Conservation (phyloP, 2,888 invertebrate species). For the Drosophila kanekoi region DNA sequence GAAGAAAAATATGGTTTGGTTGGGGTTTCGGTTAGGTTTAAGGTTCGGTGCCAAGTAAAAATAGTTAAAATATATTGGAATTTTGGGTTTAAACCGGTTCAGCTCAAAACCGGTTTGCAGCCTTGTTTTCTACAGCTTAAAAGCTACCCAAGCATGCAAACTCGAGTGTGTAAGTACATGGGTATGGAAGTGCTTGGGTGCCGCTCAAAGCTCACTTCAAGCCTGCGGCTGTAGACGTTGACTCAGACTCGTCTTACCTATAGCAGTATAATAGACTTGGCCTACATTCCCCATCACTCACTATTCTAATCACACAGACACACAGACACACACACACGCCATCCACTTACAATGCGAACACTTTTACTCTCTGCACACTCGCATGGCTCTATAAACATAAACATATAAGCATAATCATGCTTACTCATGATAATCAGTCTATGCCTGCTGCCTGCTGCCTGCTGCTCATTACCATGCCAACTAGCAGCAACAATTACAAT, state of each 20-base stretch:
- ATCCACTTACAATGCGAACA: conserved; percentile 65
- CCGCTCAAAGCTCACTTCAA: conserved; percentile 26
- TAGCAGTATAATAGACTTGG: conserved; percentile 73
- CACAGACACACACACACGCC: conserved; percentile 10
- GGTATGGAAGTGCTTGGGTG: conserved; percentile 22
- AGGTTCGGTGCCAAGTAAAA: too few relatives aligned
- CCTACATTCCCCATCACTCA: conserved; percentile 63
- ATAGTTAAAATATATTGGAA: too few relatives aligned
- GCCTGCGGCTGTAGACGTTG: conserved; percentile 41
- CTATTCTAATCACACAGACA: conserved; percentile 48
- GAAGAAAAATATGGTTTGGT: too few relatives aligned
- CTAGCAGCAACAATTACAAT: conserved; percentile 66
- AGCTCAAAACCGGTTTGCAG: not conserved
- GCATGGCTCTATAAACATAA: conserved; percentile 49
- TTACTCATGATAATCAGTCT: conserved; percentile 78
- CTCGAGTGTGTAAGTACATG: conserved; percentile 5
- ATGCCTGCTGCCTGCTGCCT: conserved; percentile 38
- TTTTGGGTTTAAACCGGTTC: too few relatives aligned
- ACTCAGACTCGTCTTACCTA: conserved; percentile 47
- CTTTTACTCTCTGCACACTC: conserved; percentile 71
- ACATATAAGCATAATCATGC: conserved; percentile 76
- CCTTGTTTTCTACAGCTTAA: not conserved
- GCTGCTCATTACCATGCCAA: conserved; percentile 77
- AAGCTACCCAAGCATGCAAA: conserved; percentile 10
- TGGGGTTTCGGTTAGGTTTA: too few relatives aligned